Conservation (phyloP, 2,113 vertebrate species). For the Crotalus helleri region DNA sequence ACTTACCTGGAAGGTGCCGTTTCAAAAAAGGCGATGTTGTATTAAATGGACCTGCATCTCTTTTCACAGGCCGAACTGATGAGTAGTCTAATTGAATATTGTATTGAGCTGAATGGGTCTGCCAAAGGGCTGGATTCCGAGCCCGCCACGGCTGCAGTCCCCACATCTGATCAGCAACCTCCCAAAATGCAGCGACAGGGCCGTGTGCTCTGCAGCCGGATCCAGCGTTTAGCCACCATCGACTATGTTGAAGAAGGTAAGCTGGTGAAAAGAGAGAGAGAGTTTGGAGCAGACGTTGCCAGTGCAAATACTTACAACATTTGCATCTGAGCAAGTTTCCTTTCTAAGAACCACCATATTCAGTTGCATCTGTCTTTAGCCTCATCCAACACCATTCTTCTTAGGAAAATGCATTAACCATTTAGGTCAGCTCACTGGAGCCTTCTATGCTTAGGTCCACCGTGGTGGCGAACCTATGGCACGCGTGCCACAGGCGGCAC, state of each 20-base stretch:
- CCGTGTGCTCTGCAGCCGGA: conserved; percentile 83
- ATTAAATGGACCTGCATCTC: background rate
- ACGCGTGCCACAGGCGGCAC: no score
- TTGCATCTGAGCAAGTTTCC: background rate
- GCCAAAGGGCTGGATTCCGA: conserved; percentile 43
- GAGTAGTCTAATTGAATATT: conserved; percentile 90
- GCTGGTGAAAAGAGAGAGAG: background rate
- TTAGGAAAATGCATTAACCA: background rate
- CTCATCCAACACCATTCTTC: background rate
- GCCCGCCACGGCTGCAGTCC: background rate
- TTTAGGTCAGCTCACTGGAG: background rate
- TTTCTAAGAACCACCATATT: background rate
- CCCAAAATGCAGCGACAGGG: conserved; percentile 78
- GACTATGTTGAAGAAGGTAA: conserved; percentile 89
- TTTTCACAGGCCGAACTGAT: conserved; percentile 82
- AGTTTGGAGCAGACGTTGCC: accelerated
- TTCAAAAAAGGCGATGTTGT: no score
- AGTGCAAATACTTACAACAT: background rate
- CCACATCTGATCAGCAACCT: conserved; percentile 31
- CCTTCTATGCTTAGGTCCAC: background rate
- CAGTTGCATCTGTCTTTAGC: background rate
- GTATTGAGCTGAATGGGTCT: conserved; percentile 79
- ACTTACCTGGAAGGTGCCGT: no score
- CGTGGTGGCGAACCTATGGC: no score
- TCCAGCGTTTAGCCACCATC: conserved; percentile 85